Evolutionary conservation across 2,888 invertebrate species (phyloP).

Genomic region (Bugulina stolonifera): DNA sequence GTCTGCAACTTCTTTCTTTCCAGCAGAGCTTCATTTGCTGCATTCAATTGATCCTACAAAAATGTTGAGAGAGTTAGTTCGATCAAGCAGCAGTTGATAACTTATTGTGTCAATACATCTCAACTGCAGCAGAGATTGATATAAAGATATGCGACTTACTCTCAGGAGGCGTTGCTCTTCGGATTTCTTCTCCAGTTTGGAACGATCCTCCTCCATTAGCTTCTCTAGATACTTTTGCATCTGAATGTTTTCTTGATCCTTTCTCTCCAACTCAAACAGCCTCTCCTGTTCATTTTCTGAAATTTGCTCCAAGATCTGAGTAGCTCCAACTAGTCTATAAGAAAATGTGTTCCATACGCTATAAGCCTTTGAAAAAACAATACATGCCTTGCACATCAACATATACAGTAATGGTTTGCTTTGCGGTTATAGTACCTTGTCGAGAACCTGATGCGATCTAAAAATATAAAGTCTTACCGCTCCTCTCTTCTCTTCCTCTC

Average conservation of each 20-base stretch:
- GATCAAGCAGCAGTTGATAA: too few relatives aligned
- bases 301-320: constrained; percentile 51
- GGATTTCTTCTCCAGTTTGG: constrained; percentile 41
- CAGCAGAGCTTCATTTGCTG: constrained; percentile 48
- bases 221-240: constrained; percentile 52
- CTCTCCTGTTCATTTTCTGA: constrained; percentile 48
- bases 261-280: constrained; percentile 48
- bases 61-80: too few relatives aligned
- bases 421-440: too few relatives aligned
- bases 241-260: constrained; percentile 52
- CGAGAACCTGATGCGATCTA: too few relatives aligned
- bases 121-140: too few relatives aligned
- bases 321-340: constrained; percentile 43
- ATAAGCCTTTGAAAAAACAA: too few relatives aligned
- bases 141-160: constrained; percentile 10
- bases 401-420: too few relatives aligned
- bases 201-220: constrained; percentile 50
- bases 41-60: constrained; percentile 46
- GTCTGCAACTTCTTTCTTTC: constrained; percentile 43
- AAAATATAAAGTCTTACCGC: too few relatives aligned
- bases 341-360: not conserved
- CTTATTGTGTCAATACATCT: too few relatives aligned
- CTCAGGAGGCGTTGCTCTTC: constrained; percentile 38
- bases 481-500: constrained; percentile 48
- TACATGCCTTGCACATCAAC: too few relatives aligned